Base-by-base conservation (phyloP, 2,888 invertebrate species). In the Trileptium ribeirensis region DNA sequence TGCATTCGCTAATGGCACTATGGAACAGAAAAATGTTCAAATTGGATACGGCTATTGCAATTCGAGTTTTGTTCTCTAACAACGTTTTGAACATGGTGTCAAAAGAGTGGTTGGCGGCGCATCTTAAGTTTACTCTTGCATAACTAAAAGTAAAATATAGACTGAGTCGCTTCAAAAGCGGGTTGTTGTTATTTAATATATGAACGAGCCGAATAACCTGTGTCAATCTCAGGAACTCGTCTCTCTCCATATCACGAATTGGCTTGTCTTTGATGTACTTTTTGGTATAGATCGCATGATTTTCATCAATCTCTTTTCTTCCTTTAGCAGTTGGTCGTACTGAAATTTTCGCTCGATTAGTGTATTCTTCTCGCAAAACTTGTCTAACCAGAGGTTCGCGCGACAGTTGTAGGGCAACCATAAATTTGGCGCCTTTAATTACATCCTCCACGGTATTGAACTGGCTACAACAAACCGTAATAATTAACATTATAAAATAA, bases 401-500 rank as follows among this genome's bases (percentile, higher is more conserved):
- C 0, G 96, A 94, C 80, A 99, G 90, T 89, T 98, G 97, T 83
- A 94, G 93, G 0, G 97, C 95, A 36, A 97, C 95, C 93, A 99
- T 95, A 89, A 94, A 94, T 86, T 95, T 94, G 0, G 94, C 94
- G 1, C 96, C 97, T 86, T 94, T 93, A 70, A 99, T 88, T 24
- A 95, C 94, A 87, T 96, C 95, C 1, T 94, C 94, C 0, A 93
- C 91, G 0, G 92, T 92, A 82, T 91, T 89, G 87, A 94, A 93
- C 86, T 92, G 92, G 83, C 83, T 84, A 75, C 2, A 79, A 67
- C 1, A 29, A n/a, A n/a, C n/a, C n/a, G n/a, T n/a, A n/a, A n/a
- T n/a, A n/a, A n/a, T n/a, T n/a, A n/a, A n/a, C n/a, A n/a, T n/a
- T n/a, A n/a, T n/a, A n/a, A n/a, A n/a, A n/a, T n/a, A n/a, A n/a